Evolutionary conservation across 1,140 invertebrate species (phyloP), one percentile per base, ranked within the genome.

Genomic region (Bombus terrestris): DNA sequence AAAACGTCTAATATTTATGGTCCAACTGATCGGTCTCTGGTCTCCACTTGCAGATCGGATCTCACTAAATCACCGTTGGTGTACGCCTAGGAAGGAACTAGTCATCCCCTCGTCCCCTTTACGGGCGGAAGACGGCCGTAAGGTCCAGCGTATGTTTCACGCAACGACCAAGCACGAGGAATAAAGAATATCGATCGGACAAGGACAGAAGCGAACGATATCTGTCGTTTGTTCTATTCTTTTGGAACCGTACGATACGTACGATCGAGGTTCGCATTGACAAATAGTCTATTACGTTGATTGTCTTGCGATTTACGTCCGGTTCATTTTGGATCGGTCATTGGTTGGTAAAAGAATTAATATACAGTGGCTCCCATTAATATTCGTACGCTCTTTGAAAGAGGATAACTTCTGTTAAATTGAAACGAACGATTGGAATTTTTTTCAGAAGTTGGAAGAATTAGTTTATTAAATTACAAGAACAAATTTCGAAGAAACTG

Each of bases 1-100:
- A 93, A 93, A 93, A 93, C 92, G 93, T 92, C 92, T 93, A 92
- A 93, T 93, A 94, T 94, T 93, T 94, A 94, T 93, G 91, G 92
- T 92, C 90, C 76, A 88, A 86, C 90, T 93, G 93, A 94, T 94
- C 91, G 90, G 91, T 90, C 81, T 91, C 88, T 87, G 89, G 85
- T 89, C 88, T 92, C 90, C 86, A 89, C 84, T 91, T 90, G 87
- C 66, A 91, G 92, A 93, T 94, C 92, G 92, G 88, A 94, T 94
- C 91, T 92, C 93, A 91, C 90, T 94, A 94, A 94, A 94, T 94
- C 93, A 94, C 89, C 81, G 87, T 82, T 73, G 68, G 89, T 88
- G 86, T 93, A 93, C 93, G 93, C 93, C 92, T 93, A 92, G 92
- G 88, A 92, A 93, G 91, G 86, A 93, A 92, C 92, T 90, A 83